A percentile compares a stretch with the other conserved stretches of the same genome.
Conservation (phyloP, 2,113 vertebrate species). For the Orthonyx spaldingii region DNA sequence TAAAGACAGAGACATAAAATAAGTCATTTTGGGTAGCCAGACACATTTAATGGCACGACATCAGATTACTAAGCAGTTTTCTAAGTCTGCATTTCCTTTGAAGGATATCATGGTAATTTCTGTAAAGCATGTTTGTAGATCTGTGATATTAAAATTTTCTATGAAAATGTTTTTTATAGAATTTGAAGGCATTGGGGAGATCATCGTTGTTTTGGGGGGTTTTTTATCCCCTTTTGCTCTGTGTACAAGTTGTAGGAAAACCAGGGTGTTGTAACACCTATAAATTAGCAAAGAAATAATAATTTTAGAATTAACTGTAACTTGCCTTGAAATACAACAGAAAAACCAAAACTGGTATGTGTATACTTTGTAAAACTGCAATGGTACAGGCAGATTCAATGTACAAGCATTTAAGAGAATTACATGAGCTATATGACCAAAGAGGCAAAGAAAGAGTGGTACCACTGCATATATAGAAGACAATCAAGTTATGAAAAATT, state of each 20-base stretch:
- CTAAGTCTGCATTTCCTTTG: neutral
- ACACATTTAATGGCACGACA: neutral
- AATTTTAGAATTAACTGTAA: neutral
- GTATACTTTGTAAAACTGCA: neutral
- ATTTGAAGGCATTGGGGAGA: neutral
- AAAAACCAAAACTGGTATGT: neutral
- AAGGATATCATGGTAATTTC: neutral
- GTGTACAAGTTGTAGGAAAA: neutral
- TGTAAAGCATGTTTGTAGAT: neutral
- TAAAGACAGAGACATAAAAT: neutral
- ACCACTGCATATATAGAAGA: neutral
- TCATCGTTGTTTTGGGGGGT: rapidly evolving
- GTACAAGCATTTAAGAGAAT: neutral
- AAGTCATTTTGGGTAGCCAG: neutral
- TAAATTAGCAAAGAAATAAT: neutral
- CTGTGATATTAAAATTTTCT: neutral
- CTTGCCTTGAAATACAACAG: neutral
- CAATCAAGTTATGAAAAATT: neutral
- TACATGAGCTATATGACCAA: neutral
- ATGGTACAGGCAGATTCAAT: neutral
- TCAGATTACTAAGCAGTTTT: neutral
- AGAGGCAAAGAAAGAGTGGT: neutral
- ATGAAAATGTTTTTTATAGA: neutral
- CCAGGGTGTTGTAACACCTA: neutral
- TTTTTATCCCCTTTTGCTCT: neutral